These are phyloP conservation scores for Lutraria rhynchaena DNA, from an alignment of 1,140 invertebrate species.

Conservation along the genomic window DNA sequence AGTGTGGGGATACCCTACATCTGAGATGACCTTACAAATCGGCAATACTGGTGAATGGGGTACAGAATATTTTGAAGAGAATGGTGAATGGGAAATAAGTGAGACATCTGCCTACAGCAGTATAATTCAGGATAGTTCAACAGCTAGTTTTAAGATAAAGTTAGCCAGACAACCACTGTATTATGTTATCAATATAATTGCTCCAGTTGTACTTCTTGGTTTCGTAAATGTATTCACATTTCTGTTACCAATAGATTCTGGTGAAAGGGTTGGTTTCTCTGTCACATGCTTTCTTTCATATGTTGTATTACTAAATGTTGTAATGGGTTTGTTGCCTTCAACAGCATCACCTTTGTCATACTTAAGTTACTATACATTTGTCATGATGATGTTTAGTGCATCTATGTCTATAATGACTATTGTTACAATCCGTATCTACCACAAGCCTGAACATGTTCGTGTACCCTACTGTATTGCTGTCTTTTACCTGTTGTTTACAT, in stretches of 20 bases:
- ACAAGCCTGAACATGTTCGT: conserved; percentile 18
- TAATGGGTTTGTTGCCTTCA: conserved; percentile 44
- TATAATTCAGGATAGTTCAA: conserved; percentile 14
- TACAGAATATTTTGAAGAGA: conserved; percentile 40
- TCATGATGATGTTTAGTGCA: conserved; percentile 52
- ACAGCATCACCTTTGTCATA: conserved; percentile 33
- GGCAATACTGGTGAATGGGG: conserved; percentile 28
- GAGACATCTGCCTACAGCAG: conserved; percentile 1
- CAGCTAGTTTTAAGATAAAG: conserved; percentile 14
- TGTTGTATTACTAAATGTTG: conserved; percentile 41
- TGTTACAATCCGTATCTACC: conserved; percentile 38
- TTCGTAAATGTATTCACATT: conserved; percentile 42
- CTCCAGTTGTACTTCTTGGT: conserved; percentile 34
- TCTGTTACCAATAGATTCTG: conserved; percentile 37
- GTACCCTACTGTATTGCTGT: background rate
- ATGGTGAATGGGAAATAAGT: conserved; percentile 49
- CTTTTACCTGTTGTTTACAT: background rate
- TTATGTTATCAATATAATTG: conserved; percentile 50
- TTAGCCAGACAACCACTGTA: conserved; percentile 26
- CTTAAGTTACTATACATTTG: conserved; percentile 45
- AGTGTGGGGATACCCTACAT: conserved; percentile 36
- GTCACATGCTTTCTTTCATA: conserved; percentile 51
- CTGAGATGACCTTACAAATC: conserved; percentile 12
- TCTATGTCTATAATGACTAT: conserved; percentile 26
- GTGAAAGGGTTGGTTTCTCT: conserved; percentile 50